Base-by-base conservation (phyloP, 2,113 vertebrate genomes). In the Vicugna pacos region DNA sequence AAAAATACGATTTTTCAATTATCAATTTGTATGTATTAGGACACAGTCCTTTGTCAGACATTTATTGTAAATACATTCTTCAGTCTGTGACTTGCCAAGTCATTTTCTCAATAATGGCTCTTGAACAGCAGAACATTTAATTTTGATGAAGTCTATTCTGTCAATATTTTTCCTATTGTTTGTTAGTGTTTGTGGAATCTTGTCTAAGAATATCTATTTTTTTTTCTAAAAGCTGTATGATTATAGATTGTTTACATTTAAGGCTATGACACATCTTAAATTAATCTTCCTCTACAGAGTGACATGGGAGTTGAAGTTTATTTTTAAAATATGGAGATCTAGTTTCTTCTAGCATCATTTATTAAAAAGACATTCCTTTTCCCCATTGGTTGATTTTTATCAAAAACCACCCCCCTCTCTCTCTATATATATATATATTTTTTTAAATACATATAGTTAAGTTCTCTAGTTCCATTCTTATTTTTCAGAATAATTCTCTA, bases 331-430 rank as follows among this genome's bases (percentile, higher is more conserved):
- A 79, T 14, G 65, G 16, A 75, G 58, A 73, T 56, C 1, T 12
- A 69, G 42, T 89, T 89, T 67, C 85, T 58, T 69, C 15, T 30
- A 94, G 65, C 17, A 92, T 5, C 32, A 82, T 62, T 96, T 90
- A 93, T 93, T 91, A 50, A 87, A 95, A 96, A 77, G 20, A 76
- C 15, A 79, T 89, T 24, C 26, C 16, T 64, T 79, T 83, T 15
- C 7, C 38, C n/a, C 58, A 54, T 82, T 73, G n/a, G 60, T 15
- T 54, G 50, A 22, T 67, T 88, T 88, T 72, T 95, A 73, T 60
- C 50, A 85, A 67, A 84, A 88, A 54, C 73, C 24, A 58, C 24
- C 42, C 38, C 38, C 4, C 38, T 42, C 38, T 42, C 38, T 42
- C 38, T 42, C 4, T 42, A 38, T 28, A 2, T 35, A 5, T 22